Evolutionary conservation across 2,797 vertebrate species (phyloP).

Genomic region (Tarsius wallacei): DNA sequence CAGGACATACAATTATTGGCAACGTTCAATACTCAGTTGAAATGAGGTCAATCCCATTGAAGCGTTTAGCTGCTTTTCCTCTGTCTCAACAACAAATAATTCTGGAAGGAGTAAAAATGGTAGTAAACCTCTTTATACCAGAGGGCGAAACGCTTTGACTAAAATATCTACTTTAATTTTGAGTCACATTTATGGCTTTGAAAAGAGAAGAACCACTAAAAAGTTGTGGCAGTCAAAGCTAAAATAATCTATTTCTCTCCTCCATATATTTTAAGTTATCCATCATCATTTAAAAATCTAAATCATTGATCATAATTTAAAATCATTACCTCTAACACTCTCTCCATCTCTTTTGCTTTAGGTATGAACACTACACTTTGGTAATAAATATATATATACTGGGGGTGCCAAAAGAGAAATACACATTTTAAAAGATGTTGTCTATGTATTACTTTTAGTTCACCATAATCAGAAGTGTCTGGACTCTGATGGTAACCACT

Average conservation of each 20-base stretch:
- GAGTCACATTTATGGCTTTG: not conserved
- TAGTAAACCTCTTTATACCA: not conserved
- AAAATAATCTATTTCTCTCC: not conserved
- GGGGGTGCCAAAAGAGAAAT: too few species aligned
- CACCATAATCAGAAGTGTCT: too few species aligned
- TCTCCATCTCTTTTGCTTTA: too few species aligned
- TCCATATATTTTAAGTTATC: not conserved
- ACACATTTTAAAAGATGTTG: too few species aligned
- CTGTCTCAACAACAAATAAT: not conserved
- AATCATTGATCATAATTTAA: too few species aligned
- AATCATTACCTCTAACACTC: too few species aligned
- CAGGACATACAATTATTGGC: not conserved
- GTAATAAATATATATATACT: too few species aligned
- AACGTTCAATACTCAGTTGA: not conserved
- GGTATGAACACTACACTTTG: too few species aligned
- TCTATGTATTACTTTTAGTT: too few species aligned
- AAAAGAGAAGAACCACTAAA: not conserved
- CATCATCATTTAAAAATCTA: too few species aligned
- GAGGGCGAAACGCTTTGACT: not conserved
- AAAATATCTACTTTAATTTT: slow-evolving; percentile 28
- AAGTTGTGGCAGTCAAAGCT: not conserved
- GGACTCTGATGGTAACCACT: too few species aligned
- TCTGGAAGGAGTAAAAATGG: not conserved
- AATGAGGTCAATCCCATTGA: not conserved
- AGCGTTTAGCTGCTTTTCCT: not conserved